These are phyloP conservation scores for Sinocyclocheilus rhinocerous DNA, from an alignment of 2,113 vertebrate species.

Conservation along the genomic window DNA sequence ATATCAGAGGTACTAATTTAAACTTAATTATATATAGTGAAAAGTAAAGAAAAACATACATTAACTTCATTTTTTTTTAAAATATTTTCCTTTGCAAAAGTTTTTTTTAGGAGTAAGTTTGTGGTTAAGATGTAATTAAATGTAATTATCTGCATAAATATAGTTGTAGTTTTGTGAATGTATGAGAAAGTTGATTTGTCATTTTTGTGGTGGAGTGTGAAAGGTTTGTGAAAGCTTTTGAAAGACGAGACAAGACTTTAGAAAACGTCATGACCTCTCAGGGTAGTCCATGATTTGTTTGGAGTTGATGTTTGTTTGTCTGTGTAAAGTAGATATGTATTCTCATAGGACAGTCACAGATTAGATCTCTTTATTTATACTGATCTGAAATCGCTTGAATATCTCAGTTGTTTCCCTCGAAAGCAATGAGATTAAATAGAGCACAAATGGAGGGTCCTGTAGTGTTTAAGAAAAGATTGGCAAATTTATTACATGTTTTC, in stretches of 20 bases:
- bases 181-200: neutral
- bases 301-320: slow-evolving; percentile 2
- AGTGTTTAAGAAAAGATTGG: neutral
- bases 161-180: neutral
- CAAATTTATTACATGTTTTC: neutral
- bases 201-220: neutral
- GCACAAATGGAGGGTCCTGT: neutral
- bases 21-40: neutral
- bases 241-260: neutral
- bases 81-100: neutral
- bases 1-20: neutral
- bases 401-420: neutral
- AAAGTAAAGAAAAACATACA: too few species aligned
- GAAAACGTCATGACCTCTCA: slow-evolving; percentile 27
- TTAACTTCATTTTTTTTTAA: too few species aligned
- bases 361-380: neutral
- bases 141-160: neutral
- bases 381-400: neutral
- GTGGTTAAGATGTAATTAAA: neutral
- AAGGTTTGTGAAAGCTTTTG: neutral
- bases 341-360: neutral
- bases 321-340: neutral
- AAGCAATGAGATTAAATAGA: neutral
- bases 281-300: slow-evolving; percentile 9
- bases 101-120: neutral